Conservation (phyloP, 2,888 invertebrate genomes). For the Imbricaverruca yamaguchii region DNA sequence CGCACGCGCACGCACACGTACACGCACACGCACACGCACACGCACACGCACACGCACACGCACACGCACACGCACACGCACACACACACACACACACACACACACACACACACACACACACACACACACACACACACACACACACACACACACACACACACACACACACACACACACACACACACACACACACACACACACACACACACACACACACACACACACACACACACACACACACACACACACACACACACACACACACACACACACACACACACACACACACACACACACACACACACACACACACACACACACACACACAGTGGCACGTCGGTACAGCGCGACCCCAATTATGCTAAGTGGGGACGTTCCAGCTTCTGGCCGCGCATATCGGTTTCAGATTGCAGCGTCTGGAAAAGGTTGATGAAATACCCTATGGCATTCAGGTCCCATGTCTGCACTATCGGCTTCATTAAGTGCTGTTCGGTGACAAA, state of each 20-base stretch:
- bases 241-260: constrained; percentile 4
- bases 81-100: constrained; percentile 8
- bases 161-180: constrained; percentile 7
- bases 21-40: neutral
- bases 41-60: neutral
- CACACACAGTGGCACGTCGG: no score
- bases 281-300: no score
- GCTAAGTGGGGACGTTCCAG: no score
- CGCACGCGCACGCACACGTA: neutral
- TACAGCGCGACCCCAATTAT: no score
- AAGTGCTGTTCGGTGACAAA: no score
- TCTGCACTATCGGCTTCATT: no score
- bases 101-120: constrained; percentile 13
- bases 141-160: constrained; percentile 13
- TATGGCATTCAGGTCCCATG: no score
- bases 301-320: no score
- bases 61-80: constrained; percentile 4
- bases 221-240: constrained; percentile 11
- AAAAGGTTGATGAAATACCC: no score
- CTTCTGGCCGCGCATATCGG: no score
- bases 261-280: neutral
- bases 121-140: constrained; percentile 13
- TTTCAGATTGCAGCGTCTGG: no score
- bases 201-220: constrained; percentile 11
- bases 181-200: constrained; percentile 3